A percentile compares a stretch with the other conserved stretches of the same genome.
Evolutionary conservation across 2,113 vertebrate species (phyloP).

Genomic region (Forbesichthys agassizii): DNA sequence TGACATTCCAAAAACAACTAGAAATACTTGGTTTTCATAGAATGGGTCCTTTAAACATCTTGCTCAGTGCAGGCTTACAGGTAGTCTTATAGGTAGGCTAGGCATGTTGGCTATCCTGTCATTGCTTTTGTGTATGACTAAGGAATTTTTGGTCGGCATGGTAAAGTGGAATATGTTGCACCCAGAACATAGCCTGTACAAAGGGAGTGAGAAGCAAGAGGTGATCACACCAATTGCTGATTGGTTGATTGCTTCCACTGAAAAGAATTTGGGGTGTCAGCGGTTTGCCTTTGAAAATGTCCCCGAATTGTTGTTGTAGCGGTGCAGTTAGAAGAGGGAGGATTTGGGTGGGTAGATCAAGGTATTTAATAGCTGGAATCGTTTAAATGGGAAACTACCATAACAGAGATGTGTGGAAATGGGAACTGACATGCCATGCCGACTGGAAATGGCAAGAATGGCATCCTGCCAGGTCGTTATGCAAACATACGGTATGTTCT

Average conservation of each 20-base stretch:
- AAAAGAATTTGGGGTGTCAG: constrained; percentile 79
- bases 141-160: constrained; percentile 30
- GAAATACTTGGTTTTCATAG: no score
- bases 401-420: constrained; percentile 73
- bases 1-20: no score
- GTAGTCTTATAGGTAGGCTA: no score
- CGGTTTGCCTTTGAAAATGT: constrained; percentile 74
- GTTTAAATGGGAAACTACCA: constrained; percentile 71
- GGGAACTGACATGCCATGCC: constrained; percentile 72
- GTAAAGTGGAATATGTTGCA: neutral
- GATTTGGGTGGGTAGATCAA: constrained; percentile 77
- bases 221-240: constrained; percentile 59
- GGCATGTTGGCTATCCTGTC: no score
- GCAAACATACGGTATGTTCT: constrained; percentile 44
- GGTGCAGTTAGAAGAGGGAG: constrained; percentile 72
- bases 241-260: constrained; percentile 60
- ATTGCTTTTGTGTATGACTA: neutral
- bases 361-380: constrained; percentile 79
- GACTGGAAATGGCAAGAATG: constrained; percentile 69
- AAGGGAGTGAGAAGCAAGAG: constrained; percentile 68
- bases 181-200: constrained; percentile 45
- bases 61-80: no score
- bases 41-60: no score
- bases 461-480: constrained; percentile 61
- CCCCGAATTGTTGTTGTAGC: constrained; percentile 76